Conservation (phyloP, 2,888 invertebrate species). For the Cephus nigrinus region DNA sequence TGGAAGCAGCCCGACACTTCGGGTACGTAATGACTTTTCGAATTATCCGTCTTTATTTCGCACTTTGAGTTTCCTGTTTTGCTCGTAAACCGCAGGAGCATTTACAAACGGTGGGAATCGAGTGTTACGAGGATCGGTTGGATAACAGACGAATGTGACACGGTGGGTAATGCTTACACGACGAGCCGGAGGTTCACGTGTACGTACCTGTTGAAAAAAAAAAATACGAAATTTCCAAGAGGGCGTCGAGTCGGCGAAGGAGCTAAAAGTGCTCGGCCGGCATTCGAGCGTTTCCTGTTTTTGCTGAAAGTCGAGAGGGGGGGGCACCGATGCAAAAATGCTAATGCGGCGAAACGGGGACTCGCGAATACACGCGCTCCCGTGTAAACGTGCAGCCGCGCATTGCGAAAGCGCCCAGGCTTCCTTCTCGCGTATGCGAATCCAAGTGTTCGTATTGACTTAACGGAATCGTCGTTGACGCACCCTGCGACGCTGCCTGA, state of each 20-base stretch:
- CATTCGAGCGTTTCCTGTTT: conserved; percentile 25
- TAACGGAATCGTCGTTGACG: conserved; percentile 17
- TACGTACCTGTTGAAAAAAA: neutral
- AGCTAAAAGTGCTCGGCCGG: conserved; percentile 26
- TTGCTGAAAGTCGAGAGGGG: conserved; percentile 21
- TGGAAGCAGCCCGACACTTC: too few relatives aligned
- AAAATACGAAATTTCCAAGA: too few relatives aligned
- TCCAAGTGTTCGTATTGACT: conserved; percentile 25
- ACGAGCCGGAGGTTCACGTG: neutral
- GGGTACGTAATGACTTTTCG: too few relatives aligned
- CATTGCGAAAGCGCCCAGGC: conserved; percentile 6
- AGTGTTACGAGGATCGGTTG: too few relatives aligned
- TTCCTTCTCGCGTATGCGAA: conserved; percentile 11
- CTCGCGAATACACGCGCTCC: conserved; percentile 6
- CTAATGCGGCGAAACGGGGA: conserved; percentile 24
- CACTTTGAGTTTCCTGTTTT: too few relatives aligned
- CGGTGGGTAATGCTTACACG: too few relatives aligned
- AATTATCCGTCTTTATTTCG: too few relatives aligned
- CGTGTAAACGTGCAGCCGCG: conserved; percentile 8
- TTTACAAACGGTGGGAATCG: too few relatives aligned
- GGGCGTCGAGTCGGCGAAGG: conserved; percentile 2
- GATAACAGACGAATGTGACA: too few relatives aligned
- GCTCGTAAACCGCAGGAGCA: too few relatives aligned
- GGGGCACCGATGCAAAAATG: conserved; percentile 22
- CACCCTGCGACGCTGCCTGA: neutral